Evolutionary conservation across 1,140 invertebrate species (phyloP), one percentile per base, ranked within the genome.

Genomic region (Daktulosphaira vitifoliae): DNA sequence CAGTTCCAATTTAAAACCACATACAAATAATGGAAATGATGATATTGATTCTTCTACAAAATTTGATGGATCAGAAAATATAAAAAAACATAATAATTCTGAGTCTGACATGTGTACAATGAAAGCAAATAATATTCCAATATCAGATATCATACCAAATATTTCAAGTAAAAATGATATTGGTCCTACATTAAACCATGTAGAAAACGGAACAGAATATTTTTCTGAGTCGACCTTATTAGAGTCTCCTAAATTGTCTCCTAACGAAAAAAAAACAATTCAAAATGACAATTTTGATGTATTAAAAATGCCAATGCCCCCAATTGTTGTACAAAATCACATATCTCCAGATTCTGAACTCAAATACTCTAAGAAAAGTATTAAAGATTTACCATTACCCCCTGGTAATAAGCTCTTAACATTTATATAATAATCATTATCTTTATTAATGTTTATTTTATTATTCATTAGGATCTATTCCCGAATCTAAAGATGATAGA

Each of bases 311-410:
- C 9, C n/a, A 59, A 20, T 33, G 18, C 53, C 54, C 2, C 54
- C 39, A 6, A 22, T 33, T 13, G 42, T 8, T 46, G 3, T 25
- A 29, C 9, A 23, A 15, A 15, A 48, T n/a, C 3, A 48, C 18
- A 9, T 22, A 9, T 62, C 56, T 22, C 25, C 56, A 33, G 42
- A 62, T 46, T 62, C 42, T 26, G 56, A 66, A n/a, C 0, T 11
- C 3, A 66, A 66, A n/a, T 11, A 8, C n/a, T 67, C 72, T n/a
- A 83, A 79, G 68, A 82, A 82, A 65, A 81, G 87, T 65, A 87
- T 92, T 68, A 89, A 89, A 74, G 90, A 91, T 75, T 76, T 94
- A 66, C 91, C 91, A 3, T 88, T 94, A 86, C 90, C 90, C 53
- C 89, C 90, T 70, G 85, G 87, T 86, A 75, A 75, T 53, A 7